These are phyloP conservation scores for Megalopta genalis DNA, from an alignment of 1,140 invertebrate species.

Conservation along the genomic window DNA sequence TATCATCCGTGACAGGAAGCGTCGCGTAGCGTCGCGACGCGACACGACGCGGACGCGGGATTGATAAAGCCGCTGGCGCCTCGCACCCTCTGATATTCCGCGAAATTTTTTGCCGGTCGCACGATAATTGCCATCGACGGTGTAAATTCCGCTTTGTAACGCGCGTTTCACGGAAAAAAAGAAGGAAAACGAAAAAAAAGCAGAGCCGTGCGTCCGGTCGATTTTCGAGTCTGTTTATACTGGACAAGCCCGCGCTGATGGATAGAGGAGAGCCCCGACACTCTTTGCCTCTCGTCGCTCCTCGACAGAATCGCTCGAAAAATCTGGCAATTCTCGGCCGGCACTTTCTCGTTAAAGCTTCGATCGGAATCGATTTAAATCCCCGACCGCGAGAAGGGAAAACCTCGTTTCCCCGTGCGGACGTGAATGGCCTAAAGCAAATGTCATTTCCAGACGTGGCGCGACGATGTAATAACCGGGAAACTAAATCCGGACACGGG, in stretches of 20 bases:
- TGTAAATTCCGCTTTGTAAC: slow-evolving; percentile 21
- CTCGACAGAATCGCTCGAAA: background rate
- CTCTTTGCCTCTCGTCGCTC: too few relatives aligned
- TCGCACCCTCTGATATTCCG: slow-evolving; percentile 20
- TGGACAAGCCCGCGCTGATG: too few relatives aligned
- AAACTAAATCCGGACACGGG: slow-evolving; percentile 51
- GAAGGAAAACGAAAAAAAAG: background rate
- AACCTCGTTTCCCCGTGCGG: slow-evolving; percentile 3
- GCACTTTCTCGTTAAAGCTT: slow-evolving; percentile 8
- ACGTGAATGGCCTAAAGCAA: slow-evolving; percentile 47
- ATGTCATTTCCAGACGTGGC: slow-evolving; percentile 35
- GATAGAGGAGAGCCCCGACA: too few relatives aligned
- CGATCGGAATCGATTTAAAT: slow-evolving; percentile 34
- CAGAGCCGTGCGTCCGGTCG: background rate
- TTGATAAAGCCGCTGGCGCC: background rate
- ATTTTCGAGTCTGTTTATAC: background rate
- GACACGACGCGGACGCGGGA: background rate
- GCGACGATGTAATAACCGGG: slow-evolving; percentile 50
- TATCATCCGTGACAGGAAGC: slow-evolving; percentile 10
- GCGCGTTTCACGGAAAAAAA: background rate
- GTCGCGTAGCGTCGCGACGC: background rate
- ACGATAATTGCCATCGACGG: slow-evolving; percentile 1
- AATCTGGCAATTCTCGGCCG: background rate
- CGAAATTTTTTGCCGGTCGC: background rate
- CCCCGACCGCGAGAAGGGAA: background rate